phyloP scores from a whole-genome alignment of 1,140 invertebrate genomes.

The Drosophila serrata region DNA sequence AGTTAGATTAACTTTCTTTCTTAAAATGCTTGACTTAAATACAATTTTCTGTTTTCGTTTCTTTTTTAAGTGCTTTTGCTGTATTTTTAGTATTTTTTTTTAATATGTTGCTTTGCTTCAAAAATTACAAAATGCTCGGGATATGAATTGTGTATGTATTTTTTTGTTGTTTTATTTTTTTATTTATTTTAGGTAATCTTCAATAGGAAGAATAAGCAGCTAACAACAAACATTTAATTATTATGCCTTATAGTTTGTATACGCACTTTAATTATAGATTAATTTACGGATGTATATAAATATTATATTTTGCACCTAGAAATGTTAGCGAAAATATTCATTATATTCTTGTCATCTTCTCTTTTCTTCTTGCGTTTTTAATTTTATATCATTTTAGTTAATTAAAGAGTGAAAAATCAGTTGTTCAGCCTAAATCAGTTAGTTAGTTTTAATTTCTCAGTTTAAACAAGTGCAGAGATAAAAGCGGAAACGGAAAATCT shows the following conservation, averaged over 20 bases:
- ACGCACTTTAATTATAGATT: constrained; percentile 48
- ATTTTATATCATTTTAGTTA: constrained; percentile 7
- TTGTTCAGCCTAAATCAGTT: constrained; percentile 43
- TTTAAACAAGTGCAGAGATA: constrained; percentile 54
- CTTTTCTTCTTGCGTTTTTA: constrained; percentile 46
- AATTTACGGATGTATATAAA: constrained; percentile 56
- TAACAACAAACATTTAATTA: constrained; percentile 83
- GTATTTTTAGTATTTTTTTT: constrained; percentile 34
- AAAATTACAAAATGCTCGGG: constrained; percentile 55
- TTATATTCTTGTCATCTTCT: constrained; percentile 22
- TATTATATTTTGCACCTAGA: constrained; percentile 56
- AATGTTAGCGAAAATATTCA: constrained; percentile 53
- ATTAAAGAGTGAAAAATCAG: constrained; percentile 37
- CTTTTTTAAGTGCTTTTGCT: constrained; percentile 15
- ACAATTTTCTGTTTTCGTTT: constrained; percentile 12
- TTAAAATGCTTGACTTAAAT: constrained; percentile 43
- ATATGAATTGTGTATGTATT: constrained; percentile 40
- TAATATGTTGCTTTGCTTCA: constrained; percentile 47
- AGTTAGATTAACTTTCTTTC: constrained; percentile 32
- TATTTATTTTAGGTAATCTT: constrained; percentile 60
- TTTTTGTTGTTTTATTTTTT: constrained; percentile 14
- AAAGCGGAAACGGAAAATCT: constrained; percentile 52
- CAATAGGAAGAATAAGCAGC: constrained; percentile 83
- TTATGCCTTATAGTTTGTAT: constrained; percentile 52
- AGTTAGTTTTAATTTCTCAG: constrained; percentile 40